A percentile compares a stretch with the other conserved stretches of the same genome.
Evolutionary conservation across 2,113 vertebrate genomes (phyloP).

Genomic region (Semicossyphus pulcher): DNA sequence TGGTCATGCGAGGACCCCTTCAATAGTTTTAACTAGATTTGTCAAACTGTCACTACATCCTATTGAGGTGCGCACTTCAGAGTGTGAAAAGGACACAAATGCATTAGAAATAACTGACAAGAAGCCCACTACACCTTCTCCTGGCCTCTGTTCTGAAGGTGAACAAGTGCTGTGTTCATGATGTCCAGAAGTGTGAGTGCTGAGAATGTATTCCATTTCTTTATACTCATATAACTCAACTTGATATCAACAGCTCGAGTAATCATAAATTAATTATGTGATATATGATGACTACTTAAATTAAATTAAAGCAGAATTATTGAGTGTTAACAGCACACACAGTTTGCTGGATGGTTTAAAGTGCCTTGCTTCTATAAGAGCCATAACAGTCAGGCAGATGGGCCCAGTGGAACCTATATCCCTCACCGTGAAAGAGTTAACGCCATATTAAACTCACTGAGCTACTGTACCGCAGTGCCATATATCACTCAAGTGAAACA

Average conservation of each 20-base stretch:
- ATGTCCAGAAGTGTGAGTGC: not conserved
- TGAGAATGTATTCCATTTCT: not conserved
- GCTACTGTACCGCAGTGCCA: slow-evolving; percentile 26
- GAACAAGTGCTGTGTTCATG: no score
- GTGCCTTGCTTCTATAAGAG: not conserved
- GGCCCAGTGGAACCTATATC: slow-evolving; percentile 29
- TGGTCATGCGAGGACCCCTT: no score
- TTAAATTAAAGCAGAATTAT: no score
- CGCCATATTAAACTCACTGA: slow-evolving; percentile 52
- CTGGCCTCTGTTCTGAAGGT: no score
- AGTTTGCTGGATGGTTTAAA: slow-evolving; percentile 10
- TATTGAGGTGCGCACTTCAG: not conserved
- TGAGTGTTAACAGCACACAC: no score
- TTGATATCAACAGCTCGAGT: not conserved
- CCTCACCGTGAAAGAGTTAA: slow-evolving; percentile 29
- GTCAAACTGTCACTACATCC: not conserved
- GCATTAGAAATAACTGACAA: not conserved
- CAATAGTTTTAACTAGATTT: not conserved
- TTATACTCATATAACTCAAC: no score
- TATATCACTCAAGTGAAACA: slow-evolving; percentile 52
- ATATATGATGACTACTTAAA: not conserved
- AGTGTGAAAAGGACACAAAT: no score
- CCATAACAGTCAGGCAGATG: slow-evolving; percentile 22
- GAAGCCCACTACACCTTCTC: not conserved
- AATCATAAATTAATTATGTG: not conserved